These are phyloP conservation scores for Dryococelus australis DNA, from an alignment of 2,888 invertebrate genomes.

Conservation along the genomic window DNA sequence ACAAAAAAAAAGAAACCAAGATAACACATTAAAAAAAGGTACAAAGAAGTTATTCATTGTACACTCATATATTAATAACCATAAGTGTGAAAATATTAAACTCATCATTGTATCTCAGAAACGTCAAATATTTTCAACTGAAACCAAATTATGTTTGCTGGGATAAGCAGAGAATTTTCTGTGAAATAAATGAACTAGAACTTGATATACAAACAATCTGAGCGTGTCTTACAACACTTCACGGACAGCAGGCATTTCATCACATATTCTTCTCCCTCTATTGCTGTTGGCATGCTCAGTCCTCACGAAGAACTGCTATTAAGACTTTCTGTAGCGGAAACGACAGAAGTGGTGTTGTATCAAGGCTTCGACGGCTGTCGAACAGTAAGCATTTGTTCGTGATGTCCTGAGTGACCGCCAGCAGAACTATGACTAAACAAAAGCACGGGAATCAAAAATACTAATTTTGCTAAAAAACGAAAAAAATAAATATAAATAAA, in stretches of 20 bases:
- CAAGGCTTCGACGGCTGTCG: conserved; percentile 1
- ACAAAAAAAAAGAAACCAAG: no score
- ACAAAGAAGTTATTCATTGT: no score
- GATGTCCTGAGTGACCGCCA: not conserved
- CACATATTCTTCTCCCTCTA: not conserved
- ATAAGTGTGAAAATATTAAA: no score
- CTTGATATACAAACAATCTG: not conserved
- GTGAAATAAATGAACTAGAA: no score
- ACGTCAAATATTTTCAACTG: no score
- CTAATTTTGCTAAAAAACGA: no score
- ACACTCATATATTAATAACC: no score
- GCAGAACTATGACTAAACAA: conserved; percentile 7
- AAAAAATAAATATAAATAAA: no score
- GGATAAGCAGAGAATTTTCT: no score
- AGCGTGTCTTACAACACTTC: not conserved
- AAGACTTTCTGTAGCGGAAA: not conserved
- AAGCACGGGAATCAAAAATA: not conserved
- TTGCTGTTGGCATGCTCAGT: not conserved
- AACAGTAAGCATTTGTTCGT: not conserved
- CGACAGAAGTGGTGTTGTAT: not conserved
- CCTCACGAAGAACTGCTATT: not conserved
- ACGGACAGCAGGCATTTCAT: not conserved
- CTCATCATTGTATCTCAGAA: no score
- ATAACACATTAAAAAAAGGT: no score
- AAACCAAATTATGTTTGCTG: no score